Evolutionary conservation across 2,888 invertebrate genomes (phyloP), one percentile per base, ranked within the genome.

Genomic region (Andrena praecox): DNA sequence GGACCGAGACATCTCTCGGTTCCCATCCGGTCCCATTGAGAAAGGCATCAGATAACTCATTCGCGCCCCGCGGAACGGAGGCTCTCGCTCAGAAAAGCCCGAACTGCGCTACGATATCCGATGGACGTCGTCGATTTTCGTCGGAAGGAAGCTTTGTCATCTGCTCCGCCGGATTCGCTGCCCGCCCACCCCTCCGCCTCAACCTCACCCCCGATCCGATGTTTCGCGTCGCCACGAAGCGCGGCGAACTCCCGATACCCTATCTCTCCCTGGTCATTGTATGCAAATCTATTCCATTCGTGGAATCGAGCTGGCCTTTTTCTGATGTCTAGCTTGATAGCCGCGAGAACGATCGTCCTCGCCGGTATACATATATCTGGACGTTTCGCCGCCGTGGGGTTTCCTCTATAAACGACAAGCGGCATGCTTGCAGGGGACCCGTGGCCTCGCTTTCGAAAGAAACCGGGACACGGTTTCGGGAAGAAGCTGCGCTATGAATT

Each of bases 251-350:
- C 77, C 59, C 81, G 81, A 82, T 89, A 85, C 87, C 84, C 88
- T 87, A 89, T 91, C 91, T 92, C 89, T 84, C 85, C 86, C 20
- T 20, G 91, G 92, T 92, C 93, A 93, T 93, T 93, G 93, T 93
- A 93, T 93, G 93, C 92, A 93, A 93, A 93, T 93, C 89, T 89
- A 87, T 90, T 88, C 89, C 90, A 90, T 91, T 91, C 90, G 91
- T 89, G 90, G 91, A 92, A 93, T 92, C 92, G 90, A 91, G 90
- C 89, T 88, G 87, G 89, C 86, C 90, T 92, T 92, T 93, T 92
- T 91, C 90, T 91, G 93, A 93, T 93, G 92, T 92, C 92, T 91
- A 91, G 90, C 88, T 84, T 90, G 93, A 93, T 93, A 93, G 89
- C 87, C 87, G 85, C 85, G 88, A 87, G 90, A 91, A 90, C 85